These are phyloP conservation scores for Anoncus sp. DNA, from an alignment of 2,888 invertebrate genomes.

Conservation along the genomic window DNA sequence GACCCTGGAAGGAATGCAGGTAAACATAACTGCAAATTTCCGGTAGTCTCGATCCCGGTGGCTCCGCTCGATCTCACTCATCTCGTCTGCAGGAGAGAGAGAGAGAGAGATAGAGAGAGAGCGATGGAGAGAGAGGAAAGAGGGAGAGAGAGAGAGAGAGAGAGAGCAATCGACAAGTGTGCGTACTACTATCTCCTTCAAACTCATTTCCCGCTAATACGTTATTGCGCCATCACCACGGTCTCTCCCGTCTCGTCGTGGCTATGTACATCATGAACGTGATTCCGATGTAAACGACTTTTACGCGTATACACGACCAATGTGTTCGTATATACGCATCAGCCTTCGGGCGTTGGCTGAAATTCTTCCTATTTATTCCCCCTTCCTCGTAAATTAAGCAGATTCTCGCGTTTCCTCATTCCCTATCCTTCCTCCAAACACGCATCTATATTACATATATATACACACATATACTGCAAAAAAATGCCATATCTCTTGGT, in stretches of 20 bases:
- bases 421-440: conserved; percentile 12
- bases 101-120: conserved; percentile 5
- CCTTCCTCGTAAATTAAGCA: not conserved
- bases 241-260: conserved; percentile 1
- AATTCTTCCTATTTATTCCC: conserved; percentile 26
- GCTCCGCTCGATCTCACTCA: conserved; percentile 52
- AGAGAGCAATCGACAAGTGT: conserved; percentile 17
- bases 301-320: conserved; percentile 7
- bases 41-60: conserved; percentile 69
- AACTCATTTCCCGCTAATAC: conserved; percentile 52
- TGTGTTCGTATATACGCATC: conserved; percentile 1
- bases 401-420: conserved; percentile 40
- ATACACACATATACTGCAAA: conserved; percentile 13
- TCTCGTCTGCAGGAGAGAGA: conserved; percentile 29
- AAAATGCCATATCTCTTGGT: no score
- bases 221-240: conserved; percentile 17
- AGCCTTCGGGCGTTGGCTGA: conserved; percentile 36
- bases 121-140: not conserved
- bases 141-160: conserved; percentile 5
- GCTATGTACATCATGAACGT: conserved; percentile 5
- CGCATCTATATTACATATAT: no score
- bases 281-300: conserved; percentile 26
- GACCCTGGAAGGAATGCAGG: conserved; percentile 77
- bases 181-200: conserved; percentile 46
- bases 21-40: conserved; percentile 79